Evolutionary conservation across 2,888 invertebrate species (phyloP).

Genomic region (Hypsopygia costalis): DNA sequence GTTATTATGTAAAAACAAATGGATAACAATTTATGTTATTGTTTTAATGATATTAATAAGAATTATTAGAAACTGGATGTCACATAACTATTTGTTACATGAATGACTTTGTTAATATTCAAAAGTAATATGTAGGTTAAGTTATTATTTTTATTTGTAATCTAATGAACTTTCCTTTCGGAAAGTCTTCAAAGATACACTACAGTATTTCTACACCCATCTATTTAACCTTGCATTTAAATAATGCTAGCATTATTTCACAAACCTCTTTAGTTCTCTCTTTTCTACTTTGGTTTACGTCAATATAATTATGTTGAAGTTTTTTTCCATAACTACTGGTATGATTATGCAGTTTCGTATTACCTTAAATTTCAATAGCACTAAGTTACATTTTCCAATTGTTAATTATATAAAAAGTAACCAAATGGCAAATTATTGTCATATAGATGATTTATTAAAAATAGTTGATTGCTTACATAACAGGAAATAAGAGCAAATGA

Average conservation of each 20-base stretch:
- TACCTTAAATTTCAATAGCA: not conserved
- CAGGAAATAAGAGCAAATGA: slow-evolving; percentile 17
- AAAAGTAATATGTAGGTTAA: slow-evolving; percentile 36
- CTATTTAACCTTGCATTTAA: slow-evolving; percentile 46
- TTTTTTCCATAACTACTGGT: slow-evolving; percentile 11
- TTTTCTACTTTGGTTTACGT: not conserved
- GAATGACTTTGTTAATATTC: slow-evolving; percentile 37
- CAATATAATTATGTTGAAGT: slow-evolving; percentile 4
- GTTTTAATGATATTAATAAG: slow-evolving; percentile 51
- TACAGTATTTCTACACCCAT: slow-evolving; percentile 45
- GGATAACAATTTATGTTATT: slow-evolving; percentile 38
- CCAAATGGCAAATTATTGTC: not conserved
- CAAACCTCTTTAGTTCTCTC: slow-evolving; percentile 8
- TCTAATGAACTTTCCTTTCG: slow-evolving; percentile 21
- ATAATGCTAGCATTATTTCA: slow-evolving; percentile 18
- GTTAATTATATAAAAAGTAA: not conserved
- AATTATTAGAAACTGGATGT: slow-evolving; percentile 41
- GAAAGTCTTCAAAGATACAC: slow-evolving; percentile 37
- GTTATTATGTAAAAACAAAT: slow-evolving; percentile 36
- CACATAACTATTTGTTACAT: slow-evolving; percentile 37
- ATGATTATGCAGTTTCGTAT: slow-evolving; percentile 8
- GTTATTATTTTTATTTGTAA: slow-evolving; percentile 31
- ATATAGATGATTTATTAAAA: slow-evolving; percentile 3
- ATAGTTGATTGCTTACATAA: slow-evolving; percentile 9
- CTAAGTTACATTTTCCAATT: not conserved